Percentiles rank a stretch among this genome's conserved stretches.
These are phyloP conservation scores for Creontiades dilutus DNA, from an alignment of 2,888 invertebrate species.

Conservation along the genomic window DNA sequence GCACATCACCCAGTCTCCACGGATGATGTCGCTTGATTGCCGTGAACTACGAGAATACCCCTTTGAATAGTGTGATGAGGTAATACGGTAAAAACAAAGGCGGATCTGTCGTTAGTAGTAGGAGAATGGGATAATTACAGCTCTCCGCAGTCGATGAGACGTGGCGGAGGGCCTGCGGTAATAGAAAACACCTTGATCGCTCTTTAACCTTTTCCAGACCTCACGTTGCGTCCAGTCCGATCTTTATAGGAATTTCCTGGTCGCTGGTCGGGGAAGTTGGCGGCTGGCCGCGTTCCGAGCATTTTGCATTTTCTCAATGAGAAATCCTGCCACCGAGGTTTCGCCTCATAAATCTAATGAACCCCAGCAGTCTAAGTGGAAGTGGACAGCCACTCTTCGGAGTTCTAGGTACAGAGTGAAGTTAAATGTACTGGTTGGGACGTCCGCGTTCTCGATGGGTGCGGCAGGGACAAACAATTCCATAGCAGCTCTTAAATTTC, in stretches of 20 bases:
- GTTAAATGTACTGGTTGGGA: no score
- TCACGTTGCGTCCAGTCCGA: slow-evolving; percentile 16
- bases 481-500: no score
- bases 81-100: background rate
- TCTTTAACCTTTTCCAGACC: slow-evolving; percentile 34
- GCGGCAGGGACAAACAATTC: no score
- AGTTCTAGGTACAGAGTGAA: background rate
- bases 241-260: slow-evolving; percentile 38
- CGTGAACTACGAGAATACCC: background rate
- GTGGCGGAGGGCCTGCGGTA: slow-evolving; percentile 2
- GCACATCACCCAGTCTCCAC: no score
- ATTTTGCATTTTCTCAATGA: slow-evolving; percentile 34
- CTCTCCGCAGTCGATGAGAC: background rate
- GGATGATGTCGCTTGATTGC: background rate
- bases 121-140: slow-evolving; percentile 39
- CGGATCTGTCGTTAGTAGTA: slow-evolving; percentile 17
- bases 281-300: slow-evolving; percentile 27
- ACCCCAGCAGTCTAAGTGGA: background rate
- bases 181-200: slow-evolving; percentile 34
- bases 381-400: background rate
- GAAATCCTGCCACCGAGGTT: background rate
- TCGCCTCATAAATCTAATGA: slow-evolving; percentile 17
- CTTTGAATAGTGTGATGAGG: background rate
- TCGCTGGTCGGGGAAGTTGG: background rate
- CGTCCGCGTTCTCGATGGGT: no score